Percentiles rank a stretch among this genome's conserved stretches.
These are phyloP conservation scores for Diprion similis DNA, from an alignment of 1,140 invertebrate species.

Conservation along the genomic window DNA sequence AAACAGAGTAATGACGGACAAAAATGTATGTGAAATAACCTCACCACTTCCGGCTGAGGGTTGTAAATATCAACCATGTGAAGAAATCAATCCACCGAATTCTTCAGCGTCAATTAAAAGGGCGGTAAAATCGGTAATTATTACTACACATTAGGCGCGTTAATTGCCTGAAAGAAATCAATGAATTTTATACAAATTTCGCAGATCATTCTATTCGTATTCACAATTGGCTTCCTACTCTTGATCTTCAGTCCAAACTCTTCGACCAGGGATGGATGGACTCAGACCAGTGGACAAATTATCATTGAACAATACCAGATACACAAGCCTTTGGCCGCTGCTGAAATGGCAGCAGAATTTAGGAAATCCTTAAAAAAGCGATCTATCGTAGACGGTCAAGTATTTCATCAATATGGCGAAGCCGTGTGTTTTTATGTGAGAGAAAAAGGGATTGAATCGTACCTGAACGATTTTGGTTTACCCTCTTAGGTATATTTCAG, in stretches of 20 bases:
- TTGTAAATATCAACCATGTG: background rate
- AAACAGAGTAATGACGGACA: background rate
- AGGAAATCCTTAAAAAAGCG: background rate
- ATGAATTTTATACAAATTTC: background rate
- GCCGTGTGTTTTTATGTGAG: background rate
- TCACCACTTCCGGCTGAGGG: background rate
- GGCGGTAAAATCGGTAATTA: background rate
- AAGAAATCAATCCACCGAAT: background rate
- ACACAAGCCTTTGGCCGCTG: background rate
- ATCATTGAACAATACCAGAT: background rate
- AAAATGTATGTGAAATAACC: background rate
- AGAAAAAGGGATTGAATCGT: background rate
- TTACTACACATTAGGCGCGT: background rate
- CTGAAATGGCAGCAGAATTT: background rate
- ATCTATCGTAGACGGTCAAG: background rate
- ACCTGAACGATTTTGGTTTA: background rate
- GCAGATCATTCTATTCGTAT: background rate
- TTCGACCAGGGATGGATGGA: background rate
- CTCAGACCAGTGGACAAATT: background rate
- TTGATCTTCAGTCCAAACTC: background rate
- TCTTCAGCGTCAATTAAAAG: background rate
- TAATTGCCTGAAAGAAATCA: background rate
- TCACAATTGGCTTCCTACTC: background rate
- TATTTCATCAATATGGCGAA: background rate
- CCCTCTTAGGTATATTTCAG: background rate